Base-by-base conservation (phyloP, 1,140 invertebrate genomes). In the Lepidostoma basale region DNA sequence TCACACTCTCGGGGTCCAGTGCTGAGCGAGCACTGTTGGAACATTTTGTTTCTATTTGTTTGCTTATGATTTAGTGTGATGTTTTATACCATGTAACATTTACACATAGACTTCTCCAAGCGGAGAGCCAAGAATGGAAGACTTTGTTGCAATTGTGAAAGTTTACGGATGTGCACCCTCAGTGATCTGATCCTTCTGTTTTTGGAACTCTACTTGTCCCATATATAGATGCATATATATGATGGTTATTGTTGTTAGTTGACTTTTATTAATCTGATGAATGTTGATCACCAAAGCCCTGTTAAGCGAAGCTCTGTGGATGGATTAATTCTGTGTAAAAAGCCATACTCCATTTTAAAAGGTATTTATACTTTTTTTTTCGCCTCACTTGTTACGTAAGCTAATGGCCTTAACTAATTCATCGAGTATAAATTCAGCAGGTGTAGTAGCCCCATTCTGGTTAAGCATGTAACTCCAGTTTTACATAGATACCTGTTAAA, bases 301-400 rank as follows among this genome's bases (percentile, higher is more conserved):
- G 49, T 54, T 54, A 36, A 36, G n/a, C n/a, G 49, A 54, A 54
- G 26, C 49, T 30, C 49, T 54, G 16, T 54, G 49, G 49, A 54
- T 54, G 49, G 49, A 54, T 54, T 30, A 30, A 30, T 28, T 54
- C 26, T 54, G 49, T 54, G 49, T 54, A 30, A 16, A 33, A 28
- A 25, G 33, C 28, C 10, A 54, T 23, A 23, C 49, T 54, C 49
- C 49, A 54, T 54, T 54, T 12, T 28, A 28, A n/a, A 54, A 54
- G 49, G 49, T 54, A 54, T 54, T 54, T 54, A 54, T 54, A 54
- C 30, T 30, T 30, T 54, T 54, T 28, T 54, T 54, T 30, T 54
- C 49, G 14, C 25, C 26, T 54, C 25, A 30, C 30, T 54, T 54
- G 26, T 54, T 54, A 54, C 30, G 49, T 54, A 54, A 54, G 49